A percentile compares a stretch with the other conserved stretches of the same genome.
These are phyloP conservation scores for Montipora efflorescens DNA, from an alignment of 64 coral and sea anemone species.

Conservation along the genomic window DNA sequence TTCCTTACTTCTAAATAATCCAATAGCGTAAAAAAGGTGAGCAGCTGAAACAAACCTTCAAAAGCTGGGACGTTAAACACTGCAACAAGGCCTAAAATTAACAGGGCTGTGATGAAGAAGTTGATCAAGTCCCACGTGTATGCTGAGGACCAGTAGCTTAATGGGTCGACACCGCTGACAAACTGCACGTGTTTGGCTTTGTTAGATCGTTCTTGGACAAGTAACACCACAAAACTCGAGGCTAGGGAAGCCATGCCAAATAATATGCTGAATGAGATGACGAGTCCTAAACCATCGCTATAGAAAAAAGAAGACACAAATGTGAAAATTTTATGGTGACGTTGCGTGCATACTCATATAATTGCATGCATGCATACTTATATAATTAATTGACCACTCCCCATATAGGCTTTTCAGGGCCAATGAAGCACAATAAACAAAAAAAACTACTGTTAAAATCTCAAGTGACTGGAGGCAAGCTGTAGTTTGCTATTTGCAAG, in stretches of 20 bases:
- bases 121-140: slow-evolving; percentile 95
- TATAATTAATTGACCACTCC: too few species aligned
- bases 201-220: slow-evolving; percentile 91
- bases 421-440: too few species aligned
- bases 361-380: too few species aligned
- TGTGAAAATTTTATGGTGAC: not conserved
- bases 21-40: too few species aligned
- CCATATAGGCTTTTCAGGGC: too few species aligned
- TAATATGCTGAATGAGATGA: slow-evolving; percentile 79
- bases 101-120: slow-evolving; percentile 75
- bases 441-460: too few species aligned
- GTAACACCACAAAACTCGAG: slow-evolving; percentile 95
- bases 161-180: slow-evolving; percentile 92
- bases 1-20: too few species aligned
- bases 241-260: slow-evolving; percentile 95
- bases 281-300: slow-evolving; percentile 80
- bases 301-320: not conserved
- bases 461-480: too few species aligned
- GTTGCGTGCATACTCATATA: too few species aligned
- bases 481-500: too few species aligned
- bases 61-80: slow-evolving; percentile 90
- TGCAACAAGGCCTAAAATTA: slow-evolving; percentile 78
- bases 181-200: slow-evolving; percentile 99
- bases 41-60: not conserved
- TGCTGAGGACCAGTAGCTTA: slow-evolving; percentile 94